Evolutionary conservation across 2,888 invertebrate genomes (phyloP), one percentile per base, ranked within the genome.

Genomic region (Diploptera punctata): DNA sequence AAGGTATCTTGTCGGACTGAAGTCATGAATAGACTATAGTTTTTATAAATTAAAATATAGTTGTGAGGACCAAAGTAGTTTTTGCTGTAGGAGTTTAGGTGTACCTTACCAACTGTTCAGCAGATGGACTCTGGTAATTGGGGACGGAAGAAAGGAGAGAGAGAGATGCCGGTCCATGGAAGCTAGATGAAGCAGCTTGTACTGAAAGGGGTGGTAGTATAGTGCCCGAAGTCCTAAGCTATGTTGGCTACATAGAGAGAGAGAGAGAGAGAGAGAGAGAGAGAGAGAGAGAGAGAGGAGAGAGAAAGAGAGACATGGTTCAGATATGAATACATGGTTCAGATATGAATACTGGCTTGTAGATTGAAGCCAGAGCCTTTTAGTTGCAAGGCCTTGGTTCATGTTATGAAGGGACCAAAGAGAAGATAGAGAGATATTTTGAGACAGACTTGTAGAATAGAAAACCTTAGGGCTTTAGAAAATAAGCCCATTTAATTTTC

Each of bases 401-500:
- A 54, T 54, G 26, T 26, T n/a, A 54, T 7, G 33, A 54, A 52
- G 31, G 29, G 29, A 2, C 26, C n/a, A 24, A 3, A 21, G 54
- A 24, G 54, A 13, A 26, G 26, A 2, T 4, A 26, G 54, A n/a
- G 57, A 24, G n/a, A 16, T 16, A 3, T 26, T 29, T 13, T n/a
- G 47, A 47, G 47, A 47, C 10, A 3, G 47, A 47, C 7, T n/a
- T 7, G 47, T 3, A 21, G 16, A 24, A 57, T 5, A 57, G 57
- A 57, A 57, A 57, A 57, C 57, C 57, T 57, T 57, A 57, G 10
- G 57, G 57, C 57, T 57, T 29, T 16, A 57, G 57, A 57, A 57
- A 57, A 57, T 57, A 57, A 31, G 57, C n/a, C 57, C 57, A 57
- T 57, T 57, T 57, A 57, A 29, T 57, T 57, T 57, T 57, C 57